Evolutionary conservation across 2,797 vertebrate genomes (phyloP).

Genomic region (Echiichthys vipera): DNA sequence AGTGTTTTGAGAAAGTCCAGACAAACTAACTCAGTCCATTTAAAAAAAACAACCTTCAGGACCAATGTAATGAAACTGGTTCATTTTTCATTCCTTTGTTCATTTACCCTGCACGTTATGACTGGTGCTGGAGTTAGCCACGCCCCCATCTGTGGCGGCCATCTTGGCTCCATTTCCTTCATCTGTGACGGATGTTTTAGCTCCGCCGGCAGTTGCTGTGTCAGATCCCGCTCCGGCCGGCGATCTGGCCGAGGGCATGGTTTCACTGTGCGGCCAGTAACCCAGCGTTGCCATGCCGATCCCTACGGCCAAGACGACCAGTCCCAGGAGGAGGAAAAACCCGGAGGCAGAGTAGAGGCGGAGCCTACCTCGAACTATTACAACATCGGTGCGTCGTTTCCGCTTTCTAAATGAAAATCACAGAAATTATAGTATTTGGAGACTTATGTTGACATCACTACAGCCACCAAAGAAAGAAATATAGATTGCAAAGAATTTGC

Average conservation of each 20-base stretch:
- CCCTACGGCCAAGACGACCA: constrained; percentile 91
- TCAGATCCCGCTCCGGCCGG: constrained; percentile 48
- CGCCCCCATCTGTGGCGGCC: constrained; percentile 15
- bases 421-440: not conserved
- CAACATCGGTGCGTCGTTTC: constrained; percentile 92
- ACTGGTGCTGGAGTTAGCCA: constrained; percentile 35
- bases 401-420: constrained; percentile 74
- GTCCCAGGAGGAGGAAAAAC: constrained; percentile 94
- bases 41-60: not conserved
- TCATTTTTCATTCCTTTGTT: not conserved
- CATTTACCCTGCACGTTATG: constrained; percentile 55
- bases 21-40: not conserved
- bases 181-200: constrained; percentile 11
- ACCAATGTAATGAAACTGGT: not conserved
- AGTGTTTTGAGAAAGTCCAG: not conserved
- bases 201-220: constrained; percentile 34
- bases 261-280: constrained; percentile 92
- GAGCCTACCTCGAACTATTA: constrained; percentile 94
- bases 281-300: constrained; percentile 97
- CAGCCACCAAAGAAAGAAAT: not conserved
- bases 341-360: constrained; percentile 95
- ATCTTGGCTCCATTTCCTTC: constrained; percentile 26
- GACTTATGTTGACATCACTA: not conserved
- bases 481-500: not conserved
- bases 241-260: constrained; percentile 27